A percentile compares a stretch with the other conserved stretches of the same genome.
Conservation (phyloP, 2,113 vertebrate genomes). For the Megaceryle maxima region DNA sequence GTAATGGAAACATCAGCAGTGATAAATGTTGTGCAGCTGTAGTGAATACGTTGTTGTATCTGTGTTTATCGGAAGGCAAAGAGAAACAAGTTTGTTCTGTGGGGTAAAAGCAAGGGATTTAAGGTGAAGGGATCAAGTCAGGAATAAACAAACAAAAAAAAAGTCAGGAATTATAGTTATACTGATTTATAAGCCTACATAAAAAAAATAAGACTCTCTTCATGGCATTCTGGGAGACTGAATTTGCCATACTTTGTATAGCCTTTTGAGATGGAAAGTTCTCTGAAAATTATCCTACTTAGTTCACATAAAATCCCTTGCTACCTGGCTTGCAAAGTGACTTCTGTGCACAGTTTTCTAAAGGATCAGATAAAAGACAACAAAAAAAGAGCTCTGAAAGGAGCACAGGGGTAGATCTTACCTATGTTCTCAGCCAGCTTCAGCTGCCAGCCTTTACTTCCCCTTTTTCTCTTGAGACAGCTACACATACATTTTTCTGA, state of each 20-base stretch:
- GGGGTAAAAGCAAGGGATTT: background rate
- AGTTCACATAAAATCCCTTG: background rate
- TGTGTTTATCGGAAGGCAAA: background rate
- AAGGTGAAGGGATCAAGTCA: background rate
- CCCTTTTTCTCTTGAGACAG: background rate
- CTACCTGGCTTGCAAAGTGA: background rate
- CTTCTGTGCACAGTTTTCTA: background rate
- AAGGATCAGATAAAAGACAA: background rate
- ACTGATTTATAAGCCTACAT: background rate
- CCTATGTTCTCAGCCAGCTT: background rate
- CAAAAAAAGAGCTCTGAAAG: background rate
- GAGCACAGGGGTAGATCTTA: background rate
- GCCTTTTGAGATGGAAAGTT: background rate
- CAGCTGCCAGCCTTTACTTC: background rate
- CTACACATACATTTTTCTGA: background rate
- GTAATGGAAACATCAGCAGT: slow-evolving; percentile 6
- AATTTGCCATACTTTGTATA: background rate
- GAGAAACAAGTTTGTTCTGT: background rate
- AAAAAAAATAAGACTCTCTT: background rate
- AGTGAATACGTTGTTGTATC: background rate
- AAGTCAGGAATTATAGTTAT: background rate
- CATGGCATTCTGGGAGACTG: background rate
- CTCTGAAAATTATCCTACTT: background rate
- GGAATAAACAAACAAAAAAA: no score
- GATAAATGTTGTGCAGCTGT: background rate